Base-by-base conservation (phyloP, 2,797 vertebrate genomes). In the Natrix natrix region DNA sequence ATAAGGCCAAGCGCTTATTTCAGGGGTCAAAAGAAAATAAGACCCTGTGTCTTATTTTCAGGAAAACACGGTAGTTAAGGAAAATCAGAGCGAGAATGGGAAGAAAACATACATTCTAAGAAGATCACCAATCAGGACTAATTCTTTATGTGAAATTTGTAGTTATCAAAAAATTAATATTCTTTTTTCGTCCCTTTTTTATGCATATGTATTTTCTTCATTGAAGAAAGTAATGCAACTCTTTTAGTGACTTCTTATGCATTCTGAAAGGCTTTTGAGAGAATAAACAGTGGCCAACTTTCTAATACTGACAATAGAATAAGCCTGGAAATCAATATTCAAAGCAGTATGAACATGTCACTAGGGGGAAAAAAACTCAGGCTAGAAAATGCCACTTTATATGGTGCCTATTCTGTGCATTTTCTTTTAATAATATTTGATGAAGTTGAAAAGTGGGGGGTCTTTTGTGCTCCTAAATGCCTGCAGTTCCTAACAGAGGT, bases 301-400 rank as follows among this genome's bases (percentile, higher is more conserved):
- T 90, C 7, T 26, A 56, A 61, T 86, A 37, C 69, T 90, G 91
- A 86, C n/a, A 61, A 52, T 12, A 17, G 54, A 43, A 69, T 43
- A 92, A 92, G 89, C 90, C 12, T 22, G 0, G 20, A 66, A 66
- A 93, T 92, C 92, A 92, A 48, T 56, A 56, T 12, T 43, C 60
- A 56, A 93, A 93, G 52, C 90, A 66, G 87, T 60, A 90, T 74
- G 22, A 95, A 55, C 16, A 7, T 93, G 92, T 90, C 92, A 92
- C 13, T 91, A 93, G 87, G 89, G 13, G 14, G 14, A 56, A 94
- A 88, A 32, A 28, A 32, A 28, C 22, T 48, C 59, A 91, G 83
- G 88, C 54, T 90, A 91, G 26, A 59, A 89, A 94, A 92, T 90
- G 37, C 57, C 90, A 59, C 52, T n/a, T 55, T 83, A 22, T 78